Conservation (phyloP, 2,113 vertebrate genomes). For the Hydrolagus affinis region DNA sequence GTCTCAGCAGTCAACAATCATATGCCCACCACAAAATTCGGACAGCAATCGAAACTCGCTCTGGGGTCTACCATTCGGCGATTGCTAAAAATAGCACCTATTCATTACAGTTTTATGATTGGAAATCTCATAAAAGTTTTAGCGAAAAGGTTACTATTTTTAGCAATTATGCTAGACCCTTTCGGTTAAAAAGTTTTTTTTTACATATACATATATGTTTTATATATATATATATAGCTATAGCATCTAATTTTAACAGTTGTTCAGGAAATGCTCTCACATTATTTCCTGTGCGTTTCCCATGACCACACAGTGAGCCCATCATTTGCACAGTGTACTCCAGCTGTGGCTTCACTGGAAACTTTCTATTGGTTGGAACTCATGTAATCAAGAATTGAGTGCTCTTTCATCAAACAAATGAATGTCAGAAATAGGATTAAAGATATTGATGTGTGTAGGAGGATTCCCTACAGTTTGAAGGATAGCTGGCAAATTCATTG, state of each 20-base stretch:
- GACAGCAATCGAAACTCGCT: not conserved
- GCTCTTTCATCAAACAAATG: not conserved
- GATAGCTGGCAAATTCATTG: slow-evolving; percentile 1
- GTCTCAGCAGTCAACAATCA: not conserved
- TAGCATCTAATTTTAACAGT: not conserved
- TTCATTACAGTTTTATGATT: no score
- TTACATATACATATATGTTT: not conserved
- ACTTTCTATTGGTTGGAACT: no score
- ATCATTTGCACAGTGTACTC: not conserved
- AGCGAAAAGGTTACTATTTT: no score
- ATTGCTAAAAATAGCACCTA: no score
- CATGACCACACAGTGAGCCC: not conserved
- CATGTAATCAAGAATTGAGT: not conserved
- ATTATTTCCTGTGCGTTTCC: not conserved
- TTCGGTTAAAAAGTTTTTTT: no score
- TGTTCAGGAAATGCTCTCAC: not conserved
- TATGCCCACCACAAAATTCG: not conserved
- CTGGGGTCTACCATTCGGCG: not conserved
- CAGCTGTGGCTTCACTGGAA: not conserved
- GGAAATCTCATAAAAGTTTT: no score
- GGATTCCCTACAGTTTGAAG: not conserved
- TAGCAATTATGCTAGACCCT: no score
- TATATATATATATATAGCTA: not conserved
- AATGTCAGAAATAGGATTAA: not conserved
- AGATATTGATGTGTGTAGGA: not conserved